Percentiles rank a stretch among this genome's conserved stretches.
These are phyloP conservation scores for Gephyroberyx darwinii DNA, from an alignment of 2,797 vertebrate species.

Conservation along the genomic window DNA sequence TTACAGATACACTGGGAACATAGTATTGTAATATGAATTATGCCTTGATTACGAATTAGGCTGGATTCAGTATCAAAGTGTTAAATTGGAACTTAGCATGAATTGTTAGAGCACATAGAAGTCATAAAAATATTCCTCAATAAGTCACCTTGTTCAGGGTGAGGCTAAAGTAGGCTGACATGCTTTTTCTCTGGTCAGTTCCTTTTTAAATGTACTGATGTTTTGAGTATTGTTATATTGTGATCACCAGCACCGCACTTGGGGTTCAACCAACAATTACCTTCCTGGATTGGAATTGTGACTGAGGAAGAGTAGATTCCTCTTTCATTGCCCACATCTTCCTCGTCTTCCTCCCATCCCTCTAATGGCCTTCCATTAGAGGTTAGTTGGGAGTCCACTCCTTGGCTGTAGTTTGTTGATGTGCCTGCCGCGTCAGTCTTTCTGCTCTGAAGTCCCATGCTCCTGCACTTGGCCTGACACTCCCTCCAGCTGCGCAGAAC, in stretches of 20 bases:
- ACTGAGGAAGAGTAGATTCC: constrained; percentile 63
- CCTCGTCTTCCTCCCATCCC: constrained; percentile 73
- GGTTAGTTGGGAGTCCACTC: constrained; percentile 75
- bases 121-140: not conserved
- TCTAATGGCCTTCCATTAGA: constrained; percentile 61
- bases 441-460: constrained; percentile 85
- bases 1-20: not conserved
- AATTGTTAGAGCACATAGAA: not conserved
- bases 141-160: not conserved
- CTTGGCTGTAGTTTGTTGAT: constrained; percentile 81
- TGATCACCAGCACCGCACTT: constrained; percentile 15
- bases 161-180: constrained; percentile 23
- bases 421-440: constrained; percentile 83
- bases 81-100: not conserved
- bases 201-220: constrained; percentile 4
- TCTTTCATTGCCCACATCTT: constrained; percentile 68
- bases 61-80: not conserved
- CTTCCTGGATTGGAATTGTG: constrained; percentile 70
- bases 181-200: constrained; percentile 1
- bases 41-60: constrained; percentile 27
- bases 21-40: constrained; percentile 38
- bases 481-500: constrained; percentile 90
- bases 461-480: constrained; percentile 90
- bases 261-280: constrained; percentile 62
- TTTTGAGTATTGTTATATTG: constrained; percentile 2